A percentile compares a stretch with the other conserved stretches of the same genome.
Conservation (phyloP, 2,797 vertebrate genomes). For the Halcyon leucocephala region DNA sequence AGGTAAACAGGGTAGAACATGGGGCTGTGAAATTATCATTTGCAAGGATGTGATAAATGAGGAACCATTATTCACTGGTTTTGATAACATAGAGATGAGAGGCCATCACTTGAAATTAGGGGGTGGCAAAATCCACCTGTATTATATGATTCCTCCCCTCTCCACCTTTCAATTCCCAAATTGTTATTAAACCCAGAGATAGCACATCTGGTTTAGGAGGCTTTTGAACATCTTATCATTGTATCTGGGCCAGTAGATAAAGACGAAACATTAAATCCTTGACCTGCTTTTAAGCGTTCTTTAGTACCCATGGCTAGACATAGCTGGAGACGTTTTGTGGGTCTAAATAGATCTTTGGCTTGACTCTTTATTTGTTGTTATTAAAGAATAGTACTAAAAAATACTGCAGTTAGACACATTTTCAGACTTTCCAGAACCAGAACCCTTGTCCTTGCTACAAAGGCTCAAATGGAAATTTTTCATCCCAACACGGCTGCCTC, state of each 20-base stretch:
- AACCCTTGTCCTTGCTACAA: neutral
- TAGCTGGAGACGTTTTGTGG: neutral
- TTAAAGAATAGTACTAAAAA: neutral
- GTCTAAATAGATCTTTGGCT: neutral
- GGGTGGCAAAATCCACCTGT: neutral
- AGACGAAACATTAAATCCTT: neutral
- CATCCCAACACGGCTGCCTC: fast-evolving
- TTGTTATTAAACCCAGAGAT: neutral
- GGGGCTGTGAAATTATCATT: neutral
- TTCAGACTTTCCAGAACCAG: neutral
- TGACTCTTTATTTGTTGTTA: neutral
- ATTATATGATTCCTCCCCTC: neutral
- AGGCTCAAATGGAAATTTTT: neutral
- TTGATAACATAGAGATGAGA: neutral
- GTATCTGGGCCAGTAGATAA: neutral
- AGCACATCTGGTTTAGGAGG: neutral
- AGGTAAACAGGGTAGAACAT: neutral
- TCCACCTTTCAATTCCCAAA: neutral
- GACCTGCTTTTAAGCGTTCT: neutral
- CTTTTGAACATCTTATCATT: neutral
- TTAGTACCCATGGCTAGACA: neutral
- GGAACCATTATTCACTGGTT: neutral
- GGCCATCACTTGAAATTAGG: neutral
- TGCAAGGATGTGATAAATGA: neutral
- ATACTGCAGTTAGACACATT: neutral